A percentile compares a stretch with the other conserved stretches of the same genome.
Evolutionary conservation across 2,113 vertebrate species (phyloP).

Genomic region (Microcebus ravelobensis): DNA sequence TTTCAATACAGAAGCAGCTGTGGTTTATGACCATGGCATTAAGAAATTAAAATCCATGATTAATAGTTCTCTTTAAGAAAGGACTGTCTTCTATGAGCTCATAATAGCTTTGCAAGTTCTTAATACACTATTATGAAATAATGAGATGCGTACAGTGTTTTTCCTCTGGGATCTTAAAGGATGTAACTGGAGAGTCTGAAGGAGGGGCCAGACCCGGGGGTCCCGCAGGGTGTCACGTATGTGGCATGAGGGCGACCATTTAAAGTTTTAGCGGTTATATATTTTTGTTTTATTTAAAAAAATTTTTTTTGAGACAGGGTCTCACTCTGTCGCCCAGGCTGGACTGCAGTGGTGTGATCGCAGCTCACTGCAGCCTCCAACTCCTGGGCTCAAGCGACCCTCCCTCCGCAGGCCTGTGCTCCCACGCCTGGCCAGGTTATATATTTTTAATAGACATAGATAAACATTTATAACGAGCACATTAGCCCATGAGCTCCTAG

Average conservation of each 20-base stretch:
- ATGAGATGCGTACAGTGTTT: background rate
- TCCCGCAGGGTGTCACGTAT: too few relatives aligned
- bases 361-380: too few relatives aligned
- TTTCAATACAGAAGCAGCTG: background rate
- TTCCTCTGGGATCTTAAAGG: background rate
- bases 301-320: too few relatives aligned
- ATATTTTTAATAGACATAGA: background rate
- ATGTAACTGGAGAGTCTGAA: background rate
- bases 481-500: background rate
- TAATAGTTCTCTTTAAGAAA: background rate
- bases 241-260: background rate
- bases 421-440: background rate
- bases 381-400: too few relatives aligned
- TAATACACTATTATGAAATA: background rate
- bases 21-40: background rate
- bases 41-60: background rate
- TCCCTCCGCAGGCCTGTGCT: too few relatives aligned
- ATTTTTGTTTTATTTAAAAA: background rate
- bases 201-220: background rate
- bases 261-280: background rate
- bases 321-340: too few relatives aligned
- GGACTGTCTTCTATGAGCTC: background rate
- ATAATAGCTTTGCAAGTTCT: background rate
- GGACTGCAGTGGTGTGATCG: too few relatives aligned
- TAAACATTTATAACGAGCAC: background rate